These are phyloP conservation scores for Brachionus rotundiformis DNA, from an alignment of 1,140 invertebrate genomes.

Conservation along the genomic window DNA sequence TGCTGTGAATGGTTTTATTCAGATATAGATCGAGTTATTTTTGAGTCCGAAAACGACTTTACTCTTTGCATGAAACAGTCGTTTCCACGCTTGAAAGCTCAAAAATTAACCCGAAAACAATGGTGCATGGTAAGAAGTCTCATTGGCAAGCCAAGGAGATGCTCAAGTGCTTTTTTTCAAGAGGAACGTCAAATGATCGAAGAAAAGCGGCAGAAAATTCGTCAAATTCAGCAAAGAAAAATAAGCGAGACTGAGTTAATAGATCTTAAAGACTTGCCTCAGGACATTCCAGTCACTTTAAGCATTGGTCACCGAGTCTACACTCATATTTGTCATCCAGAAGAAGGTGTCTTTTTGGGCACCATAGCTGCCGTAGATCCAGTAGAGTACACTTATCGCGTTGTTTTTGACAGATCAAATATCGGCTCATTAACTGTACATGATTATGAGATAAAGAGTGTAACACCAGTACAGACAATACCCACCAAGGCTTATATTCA, in stretches of 20 bases:
- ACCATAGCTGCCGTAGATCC: slow-evolving; percentile 96
- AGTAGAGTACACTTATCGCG: slow-evolving; percentile 91
- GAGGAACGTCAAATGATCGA: slow-evolving; percentile 89
- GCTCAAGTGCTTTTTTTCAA: slow-evolving; percentile 80
- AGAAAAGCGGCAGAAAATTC: slow-evolving; percentile 84
- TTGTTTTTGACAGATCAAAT: slow-evolving; percentile 89
- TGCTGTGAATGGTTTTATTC: slow-evolving; percentile 99
- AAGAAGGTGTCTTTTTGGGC: slow-evolving; percentile 94
- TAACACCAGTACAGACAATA: slow-evolving; percentile 31
- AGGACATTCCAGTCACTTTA: slow-evolving; percentile 87
- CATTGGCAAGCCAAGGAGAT: slow-evolving; percentile 89
- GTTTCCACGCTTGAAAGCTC: slow-evolving; percentile 85
- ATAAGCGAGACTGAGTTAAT: slow-evolving; percentile 71
- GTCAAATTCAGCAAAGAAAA: slow-evolving; percentile 90
- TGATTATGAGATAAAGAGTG: slow-evolving; percentile 81
- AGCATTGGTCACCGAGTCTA: slow-evolving; percentile 92
- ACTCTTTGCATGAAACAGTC: slow-evolving; percentile 87
- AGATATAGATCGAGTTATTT: slow-evolving; percentile 90
- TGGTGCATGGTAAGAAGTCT: slow-evolving; percentile 92
- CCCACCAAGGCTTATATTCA: slow-evolving; percentile 31
- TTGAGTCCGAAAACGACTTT: slow-evolving; percentile 95
- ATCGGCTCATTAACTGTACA: slow-evolving; percentile 92
- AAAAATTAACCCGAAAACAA: slow-evolving; percentile 81
- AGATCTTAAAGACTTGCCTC: slow-evolving; percentile 84
- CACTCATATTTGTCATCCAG: slow-evolving; percentile 78